Evolutionary conservation across 2,113 vertebrate species (phyloP), one percentile per base, ranked within the genome.

Genomic region (Benitochromis conjunctus): DNA sequence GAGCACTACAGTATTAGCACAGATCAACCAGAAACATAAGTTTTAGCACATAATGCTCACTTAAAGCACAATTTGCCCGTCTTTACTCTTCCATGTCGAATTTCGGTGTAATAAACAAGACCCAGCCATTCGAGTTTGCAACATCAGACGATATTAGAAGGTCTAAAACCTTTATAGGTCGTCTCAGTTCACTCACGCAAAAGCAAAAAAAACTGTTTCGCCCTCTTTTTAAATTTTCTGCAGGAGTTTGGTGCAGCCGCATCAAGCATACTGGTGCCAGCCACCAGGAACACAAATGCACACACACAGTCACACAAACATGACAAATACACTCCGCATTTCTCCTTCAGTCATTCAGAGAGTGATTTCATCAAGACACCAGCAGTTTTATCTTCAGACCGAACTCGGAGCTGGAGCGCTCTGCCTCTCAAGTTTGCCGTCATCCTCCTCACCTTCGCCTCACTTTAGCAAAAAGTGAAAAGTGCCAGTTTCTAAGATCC

Each of bases 211-310:
- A 56, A 0, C 71, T 4, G 71, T 51, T 53, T 31, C 10, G 2
- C 71, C 18, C 26, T 48, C 26, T 55, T 16, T 55, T 80, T 83
- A 54, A 85, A 87, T 43, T 18, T 24, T 18, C 53, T 10, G 18
- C 16, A 41, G 79, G 55, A 60, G 60, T 88, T 86, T 86, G 91
- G 84, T 83, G 86, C 31, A 46, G 60, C 26, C 2, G 18, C 46
- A 62, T 88, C 60, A 46, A 81, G 88, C 84, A 85, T 29, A 86
- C n/a, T 26, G 82, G 76, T 26, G 54, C 87, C 62, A 79, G 36
- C 62, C 31, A 86, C 80, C 74, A 94, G 86, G 56, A 81, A 66
- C 95, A 97, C 95, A 96, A 87, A 94, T 26, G 69, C 76, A 92
- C 60, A 83, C 60, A 83, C 41, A 83, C 51, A 64, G 18, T 69